These are phyloP conservation scores for Drosophila malerkotliana DNA, from an alignment of 1,140 invertebrate genomes.

Conservation along the genomic window DNA sequence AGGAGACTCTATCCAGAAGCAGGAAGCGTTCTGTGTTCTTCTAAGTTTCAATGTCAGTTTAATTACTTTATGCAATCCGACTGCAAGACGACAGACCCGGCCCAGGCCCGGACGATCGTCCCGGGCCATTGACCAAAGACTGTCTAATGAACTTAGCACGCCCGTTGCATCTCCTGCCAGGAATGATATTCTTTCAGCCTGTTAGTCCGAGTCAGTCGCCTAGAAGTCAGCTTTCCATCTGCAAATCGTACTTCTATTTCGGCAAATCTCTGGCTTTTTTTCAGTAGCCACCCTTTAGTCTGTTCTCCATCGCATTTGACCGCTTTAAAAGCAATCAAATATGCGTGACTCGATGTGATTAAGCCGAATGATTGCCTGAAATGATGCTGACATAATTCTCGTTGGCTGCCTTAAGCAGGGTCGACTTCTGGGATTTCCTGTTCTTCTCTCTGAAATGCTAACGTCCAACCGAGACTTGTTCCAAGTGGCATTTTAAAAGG, in stretches of 20 bases:
- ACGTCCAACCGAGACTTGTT: constrained; percentile 22
- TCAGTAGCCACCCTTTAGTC: constrained; percentile 6
- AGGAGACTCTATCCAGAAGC: constrained; percentile 66
- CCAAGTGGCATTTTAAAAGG: constrained; percentile 44
- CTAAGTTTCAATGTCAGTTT: constrained; percentile 82
- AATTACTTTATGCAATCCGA: constrained; percentile 79
- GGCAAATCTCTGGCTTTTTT: constrained; percentile 10
- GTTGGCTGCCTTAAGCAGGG: constrained; percentile 16
- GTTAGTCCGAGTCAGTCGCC: constrained; percentile 15
- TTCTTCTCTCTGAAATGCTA: constrained; percentile 31
- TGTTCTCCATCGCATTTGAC: constrained; percentile 24
- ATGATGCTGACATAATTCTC: constrained; percentile 73
- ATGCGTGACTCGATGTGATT: constrained; percentile 72
- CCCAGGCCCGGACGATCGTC: constrained; percentile 1
- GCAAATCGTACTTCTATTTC: constrained; percentile 5
- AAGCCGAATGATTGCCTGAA: constrained; percentile 60
- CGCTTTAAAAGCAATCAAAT: constrained; percentile 72
- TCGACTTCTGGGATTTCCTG: constrained; percentile 40
- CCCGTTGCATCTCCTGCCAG: constrained; percentile 45
- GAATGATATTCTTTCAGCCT: constrained; percentile 43
- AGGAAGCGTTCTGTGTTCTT: constrained; percentile 80
- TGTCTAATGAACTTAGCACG: constrained; percentile 64
- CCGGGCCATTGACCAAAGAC: constrained; percentile 73
- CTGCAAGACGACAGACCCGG: constrained; percentile 39
- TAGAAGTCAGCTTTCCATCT: not conserved